These are phyloP conservation scores for Perodicticus potto DNA, from an alignment of 2,797 vertebrate genomes.

Conservation along the genomic window DNA sequence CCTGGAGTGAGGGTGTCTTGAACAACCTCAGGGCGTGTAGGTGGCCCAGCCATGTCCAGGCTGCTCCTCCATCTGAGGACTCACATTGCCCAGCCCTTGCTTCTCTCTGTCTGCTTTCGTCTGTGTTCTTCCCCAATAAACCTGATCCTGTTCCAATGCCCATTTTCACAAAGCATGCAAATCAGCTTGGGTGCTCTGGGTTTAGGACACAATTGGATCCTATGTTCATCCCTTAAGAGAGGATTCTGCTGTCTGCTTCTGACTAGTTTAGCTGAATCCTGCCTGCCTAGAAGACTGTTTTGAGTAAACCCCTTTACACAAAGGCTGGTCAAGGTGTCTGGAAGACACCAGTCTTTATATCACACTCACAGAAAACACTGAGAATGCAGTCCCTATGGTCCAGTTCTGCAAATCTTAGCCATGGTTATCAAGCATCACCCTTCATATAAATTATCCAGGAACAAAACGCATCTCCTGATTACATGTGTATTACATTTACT, in stretches of 20 bases:
- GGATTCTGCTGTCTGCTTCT: neutral
- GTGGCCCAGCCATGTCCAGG: neutral
- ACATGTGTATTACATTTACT: neutral
- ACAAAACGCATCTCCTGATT: neutral
- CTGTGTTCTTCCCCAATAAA: neutral
- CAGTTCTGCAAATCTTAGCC: neutral
- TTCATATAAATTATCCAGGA: neutral
- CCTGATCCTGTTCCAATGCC: neutral
- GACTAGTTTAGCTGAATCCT: neutral
- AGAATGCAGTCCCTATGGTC: neutral
- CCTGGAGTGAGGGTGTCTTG: neutral
- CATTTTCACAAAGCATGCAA: neutral
- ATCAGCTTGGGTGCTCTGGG: neutral
- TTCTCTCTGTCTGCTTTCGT: neutral
- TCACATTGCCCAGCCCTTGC: rapidly evolving
- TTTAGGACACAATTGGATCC: neutral
- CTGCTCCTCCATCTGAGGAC: neutral
- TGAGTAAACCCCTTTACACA: neutral
- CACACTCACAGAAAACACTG: neutral
- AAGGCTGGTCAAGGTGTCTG: neutral
- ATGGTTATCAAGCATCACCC: neutral
- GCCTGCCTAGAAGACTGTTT: neutral
- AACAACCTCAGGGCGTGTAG: neutral
- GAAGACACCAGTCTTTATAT: neutral
- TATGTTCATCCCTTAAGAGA: neutral